These are phyloP conservation scores for Leptodirus hochenwartii DNA, from an alignment of 2,888 invertebrate genomes.

Conservation along the genomic window DNA sequence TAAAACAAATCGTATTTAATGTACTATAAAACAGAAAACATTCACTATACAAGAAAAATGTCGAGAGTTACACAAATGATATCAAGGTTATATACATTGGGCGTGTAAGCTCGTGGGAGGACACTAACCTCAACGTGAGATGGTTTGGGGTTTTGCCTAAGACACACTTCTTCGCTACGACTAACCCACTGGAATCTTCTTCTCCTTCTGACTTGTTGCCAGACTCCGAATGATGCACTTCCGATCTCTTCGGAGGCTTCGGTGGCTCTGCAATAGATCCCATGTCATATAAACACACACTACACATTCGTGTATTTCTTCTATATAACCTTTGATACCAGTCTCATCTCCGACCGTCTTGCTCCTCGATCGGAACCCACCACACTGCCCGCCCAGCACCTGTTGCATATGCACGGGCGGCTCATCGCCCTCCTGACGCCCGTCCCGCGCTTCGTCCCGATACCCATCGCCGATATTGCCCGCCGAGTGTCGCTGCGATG, in stretches of 20 bases:
- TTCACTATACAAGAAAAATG: too few species aligned
- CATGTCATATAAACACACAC: too few species aligned
- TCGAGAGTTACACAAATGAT: too few species aligned
- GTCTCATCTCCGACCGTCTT: slow-evolving; percentile 79
- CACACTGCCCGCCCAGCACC: too few species aligned
- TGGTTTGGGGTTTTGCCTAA: slow-evolving; percentile 87
- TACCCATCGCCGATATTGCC: too few species aligned
- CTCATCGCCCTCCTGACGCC: slow-evolving; percentile 57
- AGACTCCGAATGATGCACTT: slow-evolving; percentile 33
- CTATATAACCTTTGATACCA: slow-evolving; percentile 31
- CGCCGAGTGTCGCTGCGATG: slow-evolving; percentile 61
- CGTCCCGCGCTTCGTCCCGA: slow-evolving; percentile 59
- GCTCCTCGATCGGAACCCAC: slow-evolving; percentile 66
- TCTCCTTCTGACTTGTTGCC: slow-evolving; percentile 78
- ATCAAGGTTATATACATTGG: too few species aligned
- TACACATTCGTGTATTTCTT: too few species aligned
- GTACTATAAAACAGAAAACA: too few species aligned
- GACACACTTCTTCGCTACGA: slow-evolving; percentile 37
- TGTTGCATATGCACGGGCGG: slow-evolving; percentile 23
- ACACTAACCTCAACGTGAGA: slow-evolving; percentile 56
- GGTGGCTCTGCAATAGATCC: slow-evolving; percentile 19
- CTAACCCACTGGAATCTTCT: slow-evolving; percentile 48
- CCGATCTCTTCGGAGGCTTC: slow-evolving; percentile 26
- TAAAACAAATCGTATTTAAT: too few species aligned
- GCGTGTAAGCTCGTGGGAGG: too few species aligned